These are phyloP conservation scores for Sandelia bainsii DNA, from an alignment of 2,797 vertebrate species.

Conservation along the genomic window DNA sequence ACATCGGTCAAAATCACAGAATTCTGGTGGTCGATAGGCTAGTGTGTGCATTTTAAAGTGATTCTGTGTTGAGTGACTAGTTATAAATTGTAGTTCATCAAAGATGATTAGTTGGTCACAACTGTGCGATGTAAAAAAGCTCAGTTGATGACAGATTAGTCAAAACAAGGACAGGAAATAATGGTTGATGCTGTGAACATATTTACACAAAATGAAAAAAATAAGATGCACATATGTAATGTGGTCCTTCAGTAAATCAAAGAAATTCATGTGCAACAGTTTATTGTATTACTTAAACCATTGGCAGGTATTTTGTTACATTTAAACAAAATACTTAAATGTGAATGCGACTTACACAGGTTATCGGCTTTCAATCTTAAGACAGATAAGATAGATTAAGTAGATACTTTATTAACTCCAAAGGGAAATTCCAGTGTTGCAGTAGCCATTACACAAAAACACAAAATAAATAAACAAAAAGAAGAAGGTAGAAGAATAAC, in stretches of 20 bases:
- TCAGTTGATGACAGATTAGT: constrained; percentile 1
- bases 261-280: too few relatives aligned
- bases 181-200: not conserved
- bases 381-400: too few relatives aligned
- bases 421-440: too few relatives aligned
- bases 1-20: constrained; percentile 15
- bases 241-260: too few relatives aligned
- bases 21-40: not conserved
- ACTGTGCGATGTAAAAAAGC: constrained; percentile 22
- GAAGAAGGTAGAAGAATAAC: too few relatives aligned
- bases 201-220: not conserved
- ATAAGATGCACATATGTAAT: not conserved
- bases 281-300: too few relatives aligned
- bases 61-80: constrained; percentile 23
- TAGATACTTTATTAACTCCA: too few relatives aligned
- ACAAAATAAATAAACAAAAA: too few relatives aligned
- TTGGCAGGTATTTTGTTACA: not conserved
- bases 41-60: constrained; percentile 5
- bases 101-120: constrained; percentile 6
- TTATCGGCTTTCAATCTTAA: too few relatives aligned
- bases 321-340: not conserved
- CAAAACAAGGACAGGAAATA: not conserved
- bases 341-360: too few relatives aligned
- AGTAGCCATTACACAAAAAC: too few relatives aligned
- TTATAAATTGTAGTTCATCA: not conserved